Base-by-base conservation (phyloP, 2,797 vertebrate genomes). In the Morelia viridis region DNA sequence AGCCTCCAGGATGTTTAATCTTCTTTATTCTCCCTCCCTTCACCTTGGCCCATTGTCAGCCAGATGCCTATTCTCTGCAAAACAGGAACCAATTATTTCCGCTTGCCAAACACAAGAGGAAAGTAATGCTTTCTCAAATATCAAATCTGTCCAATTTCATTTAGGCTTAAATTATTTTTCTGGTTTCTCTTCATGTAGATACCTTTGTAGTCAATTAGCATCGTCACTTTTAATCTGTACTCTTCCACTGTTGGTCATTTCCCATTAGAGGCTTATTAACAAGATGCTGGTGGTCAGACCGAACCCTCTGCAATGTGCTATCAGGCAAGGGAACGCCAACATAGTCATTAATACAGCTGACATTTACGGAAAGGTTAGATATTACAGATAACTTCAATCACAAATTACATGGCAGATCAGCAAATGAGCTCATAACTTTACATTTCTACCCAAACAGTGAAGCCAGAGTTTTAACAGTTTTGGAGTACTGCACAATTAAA, bases 61-160 rank as follows among this genome's bases (percentile, higher is more conserved):
- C 13, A 90, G 94, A 95, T 96, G 93, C 92, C 5, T 60, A 91
- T 95, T 95, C 95, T 95, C 91, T 91, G 65, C 92, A 93, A 96
- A 96, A 96, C 89, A 93, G 53, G 93, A 96, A 97, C 92, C 92
- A 96, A 96, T 97, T 97, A 97, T 97, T 97, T 97, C 95, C 92
- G 91, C 7, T 94, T 96, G 96, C 94, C 96, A 97, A 97, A 97
- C 92, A 96, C 65, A 96, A 95, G 95, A 97, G 94, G 94, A 96
- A 96, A 89, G 91, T 93, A 97, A 97, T 96, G 96, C 96, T 96
- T 97, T 96, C 95, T 97, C 97, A 97, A 97, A 98, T 98, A 98
- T 98, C 98, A 98, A 98, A 98, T 98, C 98, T 98, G 98, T 98
- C 98, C 98, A 99, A 99, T 98, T 98, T 98, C 98, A 98, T 99